Evolutionary conservation across 2,113 vertebrate genomes (phyloP).

Genomic region (Rhabdomys dilectus): DNA sequence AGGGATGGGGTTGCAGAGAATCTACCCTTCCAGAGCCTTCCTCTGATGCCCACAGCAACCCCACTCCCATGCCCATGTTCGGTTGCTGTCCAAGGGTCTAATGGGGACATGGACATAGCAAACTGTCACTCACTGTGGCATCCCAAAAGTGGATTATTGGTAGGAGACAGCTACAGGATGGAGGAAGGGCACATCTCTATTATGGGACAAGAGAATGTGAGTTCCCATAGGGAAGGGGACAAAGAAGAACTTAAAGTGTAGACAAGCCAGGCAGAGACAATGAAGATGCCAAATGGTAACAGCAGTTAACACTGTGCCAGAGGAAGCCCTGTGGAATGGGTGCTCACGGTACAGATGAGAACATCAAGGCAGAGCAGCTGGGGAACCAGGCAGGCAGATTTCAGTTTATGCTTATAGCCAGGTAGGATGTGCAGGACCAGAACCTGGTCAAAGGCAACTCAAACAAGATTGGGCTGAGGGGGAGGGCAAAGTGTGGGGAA

Average conservation of each 20-base stretch:
- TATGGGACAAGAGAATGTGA: not conserved
- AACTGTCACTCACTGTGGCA: not conserved
- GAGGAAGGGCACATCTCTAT: not conserved
- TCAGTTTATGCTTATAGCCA: not conserved
- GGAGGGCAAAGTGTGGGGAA: not conserved
- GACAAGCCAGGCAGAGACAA: not conserved
- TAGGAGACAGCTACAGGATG: not conserved
- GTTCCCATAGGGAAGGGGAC: not conserved
- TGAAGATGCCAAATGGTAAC: not conserved
- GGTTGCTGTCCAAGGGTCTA: not conserved
- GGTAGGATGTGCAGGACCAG: not conserved
- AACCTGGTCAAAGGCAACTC: not conserved
- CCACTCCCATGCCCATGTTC: not conserved
- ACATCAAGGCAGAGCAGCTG: not conserved
- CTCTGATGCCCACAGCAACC: not conserved
- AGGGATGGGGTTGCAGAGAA: not conserved
- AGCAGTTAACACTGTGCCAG: not conserved
- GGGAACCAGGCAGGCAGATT: not conserved
- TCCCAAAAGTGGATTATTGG: not conserved
- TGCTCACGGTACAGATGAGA: not conserved
- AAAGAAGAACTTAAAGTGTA: not conserved
- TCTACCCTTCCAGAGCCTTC: not conserved
- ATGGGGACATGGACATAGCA: not conserved
- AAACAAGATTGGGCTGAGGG: not conserved
- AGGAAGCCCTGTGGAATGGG: not conserved